These are phyloP conservation scores for Blastobasis adustella DNA, from an alignment of 2,888 invertebrate genomes.

Conservation along the genomic window DNA sequence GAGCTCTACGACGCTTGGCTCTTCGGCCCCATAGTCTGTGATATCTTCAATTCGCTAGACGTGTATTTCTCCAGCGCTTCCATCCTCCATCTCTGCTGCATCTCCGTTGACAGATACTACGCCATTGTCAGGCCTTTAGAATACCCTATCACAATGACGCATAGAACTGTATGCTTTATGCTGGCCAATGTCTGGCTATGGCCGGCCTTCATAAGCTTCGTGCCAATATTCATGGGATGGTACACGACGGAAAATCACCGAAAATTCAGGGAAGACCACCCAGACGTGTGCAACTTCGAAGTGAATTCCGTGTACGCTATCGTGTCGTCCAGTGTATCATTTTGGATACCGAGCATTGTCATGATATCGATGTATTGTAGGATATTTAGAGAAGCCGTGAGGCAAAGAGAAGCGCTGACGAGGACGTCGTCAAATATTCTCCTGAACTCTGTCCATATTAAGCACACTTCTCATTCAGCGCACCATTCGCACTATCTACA, in stretches of 20 bases:
- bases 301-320: constrained; percentile 91
- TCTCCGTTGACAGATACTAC: constrained; percentile 93
- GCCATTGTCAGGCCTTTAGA: constrained; percentile 94
- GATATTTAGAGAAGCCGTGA: constrained; percentile 87
- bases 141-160: constrained; percentile 94
- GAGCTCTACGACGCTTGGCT: constrained; percentile 91
- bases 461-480: constrained; percentile 82
- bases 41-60: constrained; percentile 95
- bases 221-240: constrained; percentile 96
- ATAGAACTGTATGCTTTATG: constrained; percentile 86
- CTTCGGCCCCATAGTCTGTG: constrained; percentile 93
- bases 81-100: constrained; percentile 94
- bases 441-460: constrained; percentile 88
- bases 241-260: constrained; percentile 91
- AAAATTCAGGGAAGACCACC: constrained; percentile 76
- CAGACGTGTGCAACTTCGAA: constrained; percentile 87
- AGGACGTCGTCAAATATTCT: constrained; percentile 91
- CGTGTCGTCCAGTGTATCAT: constrained; percentile 91
- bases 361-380: constrained; percentile 95
- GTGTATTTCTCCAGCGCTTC: constrained; percentile 95
- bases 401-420: constrained; percentile 87
- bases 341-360: constrained; percentile 94
- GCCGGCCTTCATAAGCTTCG: constrained; percentile 93
- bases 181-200: constrained; percentile 93
- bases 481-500: constrained; percentile 74